phyloP scores from a whole-genome alignment of 2,113 vertebrate genomes.

The Thunnus maccoyii region DNA sequence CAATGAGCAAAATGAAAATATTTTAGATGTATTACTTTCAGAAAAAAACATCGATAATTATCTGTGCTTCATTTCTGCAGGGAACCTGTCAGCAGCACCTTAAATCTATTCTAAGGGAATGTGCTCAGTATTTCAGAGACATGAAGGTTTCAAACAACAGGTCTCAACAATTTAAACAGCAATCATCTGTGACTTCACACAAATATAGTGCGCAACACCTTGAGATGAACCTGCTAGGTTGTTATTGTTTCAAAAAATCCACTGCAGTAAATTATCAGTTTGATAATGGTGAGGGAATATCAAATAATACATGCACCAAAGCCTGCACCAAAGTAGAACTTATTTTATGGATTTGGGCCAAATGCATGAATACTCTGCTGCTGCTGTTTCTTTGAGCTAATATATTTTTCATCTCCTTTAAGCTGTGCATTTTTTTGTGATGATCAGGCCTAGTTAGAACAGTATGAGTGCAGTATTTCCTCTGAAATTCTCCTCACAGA shows the following conservation, averaged over 20 bases:
- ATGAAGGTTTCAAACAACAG: slow-evolving; percentile 33
- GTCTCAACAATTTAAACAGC: slow-evolving; percentile 42
- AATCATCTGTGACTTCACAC: slow-evolving; percentile 41
- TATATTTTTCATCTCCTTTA: slow-evolving; percentile 16
- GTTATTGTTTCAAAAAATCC: slow-evolving; percentile 28
- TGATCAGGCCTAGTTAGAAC: slow-evolving; percentile 32
- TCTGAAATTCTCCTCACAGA: slow-evolving; percentile 28
- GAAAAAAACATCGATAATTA: slow-evolving; percentile 45
- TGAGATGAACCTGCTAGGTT: slow-evolving; percentile 32
- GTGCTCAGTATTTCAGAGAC: slow-evolving; percentile 37
- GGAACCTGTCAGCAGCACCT: slow-evolving; percentile 1
- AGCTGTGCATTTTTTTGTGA: slow-evolving; percentile 30
- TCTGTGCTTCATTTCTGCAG: slow-evolving; percentile 32
- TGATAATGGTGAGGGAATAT: slow-evolving; percentile 30
- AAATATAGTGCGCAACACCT: slow-evolving; percentile 15
- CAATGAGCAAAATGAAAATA: neutral
- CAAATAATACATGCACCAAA: slow-evolving; percentile 51
- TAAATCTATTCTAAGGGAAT: slow-evolving; percentile 36
- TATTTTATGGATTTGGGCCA: slow-evolving; percentile 51
- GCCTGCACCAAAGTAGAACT: slow-evolving; percentile 28
- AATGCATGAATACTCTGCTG: slow-evolving; percentile 20
- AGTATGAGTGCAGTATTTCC: slow-evolving; percentile 13
- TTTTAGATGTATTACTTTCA: slow-evolving; percentile 6
- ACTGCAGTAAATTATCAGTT: slow-evolving; percentile 32
- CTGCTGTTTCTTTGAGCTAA: slow-evolving; percentile 27